Conservation (phyloP, 2,113 vertebrate genomes). For the Ptychochromis oligacanthus region DNA sequence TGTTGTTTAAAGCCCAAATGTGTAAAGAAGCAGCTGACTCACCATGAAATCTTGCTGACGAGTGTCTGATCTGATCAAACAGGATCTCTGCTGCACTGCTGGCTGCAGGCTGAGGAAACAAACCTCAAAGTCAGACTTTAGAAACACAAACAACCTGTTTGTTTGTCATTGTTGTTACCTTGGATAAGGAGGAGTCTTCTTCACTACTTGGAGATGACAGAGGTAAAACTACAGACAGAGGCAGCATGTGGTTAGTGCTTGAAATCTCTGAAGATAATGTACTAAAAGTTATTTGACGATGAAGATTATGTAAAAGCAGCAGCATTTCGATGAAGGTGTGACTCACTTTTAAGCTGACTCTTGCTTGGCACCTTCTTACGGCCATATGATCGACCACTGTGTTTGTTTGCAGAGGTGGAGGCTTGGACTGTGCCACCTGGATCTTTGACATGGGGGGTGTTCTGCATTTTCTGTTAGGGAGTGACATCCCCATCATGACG, state of each 20-base stretch:
- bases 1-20: background rate
- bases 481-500: background rate
- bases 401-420: background rate
- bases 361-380: constrained; percentile 45
- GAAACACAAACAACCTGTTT: background rate
- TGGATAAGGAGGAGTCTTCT: constrained; percentile 43
- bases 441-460: background rate
- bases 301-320: background rate
- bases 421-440: background rate
- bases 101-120: background rate
- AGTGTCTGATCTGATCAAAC: constrained; percentile 53
- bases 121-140: background rate
- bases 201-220: constrained; percentile 76
- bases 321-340: background rate
- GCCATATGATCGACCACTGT: background rate
- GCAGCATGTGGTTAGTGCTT: background rate
- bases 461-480: background rate
- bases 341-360: constrained; percentile 59
- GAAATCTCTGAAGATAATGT: background rate
- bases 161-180: constrained; percentile 24
- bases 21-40: background rate
- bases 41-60: background rate
- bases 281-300: background rate
- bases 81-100: constrained; percentile 29
- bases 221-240: constrained; percentile 70